A percentile compares a stretch with the other conserved stretches of the same genome.
These are phyloP conservation scores for Mus pahari DNA, from an alignment of 2,113 vertebrate species.

Conservation along the genomic window DNA sequence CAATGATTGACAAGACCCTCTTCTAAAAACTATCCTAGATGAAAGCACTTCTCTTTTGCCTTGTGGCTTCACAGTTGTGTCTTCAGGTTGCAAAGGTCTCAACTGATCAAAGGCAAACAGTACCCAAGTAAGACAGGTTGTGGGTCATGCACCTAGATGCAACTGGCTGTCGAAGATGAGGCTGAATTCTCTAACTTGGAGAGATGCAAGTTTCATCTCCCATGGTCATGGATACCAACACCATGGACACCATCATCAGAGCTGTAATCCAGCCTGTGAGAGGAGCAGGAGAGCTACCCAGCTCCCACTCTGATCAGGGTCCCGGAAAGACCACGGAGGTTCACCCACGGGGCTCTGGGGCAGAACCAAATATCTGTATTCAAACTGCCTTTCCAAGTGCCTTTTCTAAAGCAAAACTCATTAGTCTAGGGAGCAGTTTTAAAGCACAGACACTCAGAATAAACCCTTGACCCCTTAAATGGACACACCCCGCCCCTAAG, in stretches of 20 bases:
- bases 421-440: slow-evolving; percentile 16
- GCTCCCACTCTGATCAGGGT: neutral
- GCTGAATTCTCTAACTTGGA: neutral
- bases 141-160: neutral
- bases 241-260: neutral
- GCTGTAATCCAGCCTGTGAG: neutral
- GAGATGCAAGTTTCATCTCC: neutral
- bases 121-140: neutral
- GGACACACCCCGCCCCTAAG: neutral
- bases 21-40: slow-evolving; percentile 48
- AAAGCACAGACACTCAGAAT: slow-evolving; percentile 25
- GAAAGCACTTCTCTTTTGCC: slow-evolving; percentile 22
- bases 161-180: neutral
- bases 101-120: slow-evolving; percentile 9
- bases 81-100: neutral
- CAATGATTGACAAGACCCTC: neutral
- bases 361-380: neutral
- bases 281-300: slow-evolving; percentile 7
- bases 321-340: neutral
- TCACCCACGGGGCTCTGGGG: neutral
- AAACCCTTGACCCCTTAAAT: neutral
- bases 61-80: slow-evolving; percentile 25
- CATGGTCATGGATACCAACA: neutral
- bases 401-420: neutral
- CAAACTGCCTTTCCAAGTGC: neutral